Conservation (phyloP, 1,140 invertebrate genomes). For the Drosophila lacteicornis region DNA sequence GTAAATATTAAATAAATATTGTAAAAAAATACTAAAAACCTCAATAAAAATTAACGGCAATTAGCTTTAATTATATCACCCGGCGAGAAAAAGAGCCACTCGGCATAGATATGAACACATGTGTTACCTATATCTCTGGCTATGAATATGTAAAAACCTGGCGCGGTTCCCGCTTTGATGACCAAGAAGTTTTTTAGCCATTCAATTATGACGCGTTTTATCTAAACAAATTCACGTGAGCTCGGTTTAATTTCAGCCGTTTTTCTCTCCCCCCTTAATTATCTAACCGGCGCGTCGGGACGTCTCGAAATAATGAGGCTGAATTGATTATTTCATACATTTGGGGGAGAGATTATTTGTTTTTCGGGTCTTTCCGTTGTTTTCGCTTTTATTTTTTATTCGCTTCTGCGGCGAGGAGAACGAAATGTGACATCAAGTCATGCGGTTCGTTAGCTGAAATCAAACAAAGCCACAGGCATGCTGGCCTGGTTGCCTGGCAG, state of each 20-base stretch:
- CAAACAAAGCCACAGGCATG: constrained; percentile 46
- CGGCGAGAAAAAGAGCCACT: constrained; percentile 7
- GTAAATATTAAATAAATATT: constrained; percentile 64
- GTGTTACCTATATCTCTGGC: constrained; percentile 1
- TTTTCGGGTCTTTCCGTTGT: constrained; percentile 32
- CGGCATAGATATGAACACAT: constrained; percentile 9
- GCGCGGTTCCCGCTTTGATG: constrained; percentile 56
- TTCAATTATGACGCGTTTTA: constrained; percentile 58
- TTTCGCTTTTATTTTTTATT: constrained; percentile 11
- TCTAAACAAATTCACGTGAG: constrained; percentile 67
- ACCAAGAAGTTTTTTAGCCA: constrained; percentile 39
- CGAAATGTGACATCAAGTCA: constrained; percentile 62
- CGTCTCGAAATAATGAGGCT: constrained; percentile 59
- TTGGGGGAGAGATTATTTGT: constrained; percentile 37
- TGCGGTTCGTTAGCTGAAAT: constrained; percentile 67
- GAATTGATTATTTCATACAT: constrained; percentile 56
- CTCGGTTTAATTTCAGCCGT: constrained; percentile 6
- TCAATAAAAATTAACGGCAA: constrained; percentile 67
- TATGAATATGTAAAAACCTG: constrained; percentile 44
- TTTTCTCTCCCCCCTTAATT: constrained; percentile 15
- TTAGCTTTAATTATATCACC: constrained; percentile 63
- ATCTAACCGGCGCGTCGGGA: constrained; percentile 26
- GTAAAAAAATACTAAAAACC: constrained; percentile 51
- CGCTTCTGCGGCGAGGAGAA: constrained; percentile 34
- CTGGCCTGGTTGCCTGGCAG: constrained; percentile 22